Evolutionary conservation across 2,888 invertebrate species (phyloP), one percentile per base, ranked within the genome.

Genomic region (Andrena dorsata): DNA sequence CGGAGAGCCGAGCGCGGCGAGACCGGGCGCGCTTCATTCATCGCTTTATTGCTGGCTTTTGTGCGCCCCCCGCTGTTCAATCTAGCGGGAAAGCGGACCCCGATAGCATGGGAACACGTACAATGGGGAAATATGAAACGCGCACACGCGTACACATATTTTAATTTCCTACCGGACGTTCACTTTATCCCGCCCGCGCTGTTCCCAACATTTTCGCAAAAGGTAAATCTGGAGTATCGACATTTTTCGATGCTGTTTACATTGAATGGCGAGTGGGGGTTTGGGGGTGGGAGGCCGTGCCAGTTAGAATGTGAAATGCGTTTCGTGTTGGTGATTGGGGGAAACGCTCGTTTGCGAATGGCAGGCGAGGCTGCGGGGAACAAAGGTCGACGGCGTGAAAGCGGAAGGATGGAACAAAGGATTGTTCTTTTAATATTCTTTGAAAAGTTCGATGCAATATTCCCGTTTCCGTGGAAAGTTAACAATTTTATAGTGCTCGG

Each of bases 121-220:
- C 56, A 32, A 47, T 13, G 23, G 47, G 20, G 41, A 56, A 60
- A 53, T 58, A 60, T 71, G 64, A 77, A 71, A 56, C 23, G 56
- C 56, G n/a, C 63, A 20, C 23, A 58, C 26, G 26, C 32, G 53
- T 65, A 47, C 66, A 66, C 51, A 47, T 65, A 72, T 72, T 80
- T 80, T 78, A 80, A 80, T 80, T 80, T 80, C 72, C 80, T 51
- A 41, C 26, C n/a, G 61, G 53, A 53, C 35, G 71, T 65, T 72
- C 72, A 78, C 72, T 63, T 53, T 66, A 66, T 56, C 60, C 65
- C 61, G 47, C 23, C 60, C 68, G 65, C 60, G 72, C 41, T 66
- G 74, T 51, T 74, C 66, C 65, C 28, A 47, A 7, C 61, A 68
- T 75, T 75, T 61, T 75, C 66, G 51, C 10, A 30, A 28, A 20